phyloP scores from a whole-genome alignment of 1,140 invertebrate genomes.

The Pseudachorutes palmiensis region DNA sequence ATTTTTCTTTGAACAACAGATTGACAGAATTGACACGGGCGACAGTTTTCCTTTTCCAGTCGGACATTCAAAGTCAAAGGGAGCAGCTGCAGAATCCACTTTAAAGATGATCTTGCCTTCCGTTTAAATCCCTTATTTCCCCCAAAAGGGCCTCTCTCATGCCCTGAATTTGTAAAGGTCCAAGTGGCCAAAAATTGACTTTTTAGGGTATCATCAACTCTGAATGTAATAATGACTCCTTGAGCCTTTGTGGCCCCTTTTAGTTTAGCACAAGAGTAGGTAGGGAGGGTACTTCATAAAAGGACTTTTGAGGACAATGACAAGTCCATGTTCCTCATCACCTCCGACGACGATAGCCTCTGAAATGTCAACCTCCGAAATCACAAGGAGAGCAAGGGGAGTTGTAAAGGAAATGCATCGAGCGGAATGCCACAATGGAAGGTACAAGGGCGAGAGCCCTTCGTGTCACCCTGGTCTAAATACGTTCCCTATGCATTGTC shows the following conservation, averaged over 20 bases:
- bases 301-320: not conserved
- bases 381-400: not conserved
- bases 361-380: not conserved
- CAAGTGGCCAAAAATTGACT: conserved; percentile 13
- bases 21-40: too few relatives aligned
- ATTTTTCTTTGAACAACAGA: too few relatives aligned
- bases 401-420: not conserved
- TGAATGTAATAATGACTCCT: not conserved
- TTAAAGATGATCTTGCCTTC: not conserved
- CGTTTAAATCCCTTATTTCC: not conserved
- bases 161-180: not conserved
- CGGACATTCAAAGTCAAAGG: not conserved
- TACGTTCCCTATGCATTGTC: too few relatives aligned
- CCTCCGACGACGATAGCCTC: not conserved
- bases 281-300: not conserved
- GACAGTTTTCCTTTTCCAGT: not conserved
- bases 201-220: not conserved
- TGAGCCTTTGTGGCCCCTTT: not conserved
- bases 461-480: conserved; percentile 5
- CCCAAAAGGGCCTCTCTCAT: not conserved
- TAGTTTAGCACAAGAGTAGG: not conserved
- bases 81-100: conserved; percentile 1
- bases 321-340: conserved; percentile 1
- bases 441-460: conserved; percentile 8
- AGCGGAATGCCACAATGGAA: not conserved